Evolutionary conservation across 2,113 vertebrate species (phyloP), one percentile per base, ranked within the genome.

Genomic region (Caranx melampygus): DNA sequence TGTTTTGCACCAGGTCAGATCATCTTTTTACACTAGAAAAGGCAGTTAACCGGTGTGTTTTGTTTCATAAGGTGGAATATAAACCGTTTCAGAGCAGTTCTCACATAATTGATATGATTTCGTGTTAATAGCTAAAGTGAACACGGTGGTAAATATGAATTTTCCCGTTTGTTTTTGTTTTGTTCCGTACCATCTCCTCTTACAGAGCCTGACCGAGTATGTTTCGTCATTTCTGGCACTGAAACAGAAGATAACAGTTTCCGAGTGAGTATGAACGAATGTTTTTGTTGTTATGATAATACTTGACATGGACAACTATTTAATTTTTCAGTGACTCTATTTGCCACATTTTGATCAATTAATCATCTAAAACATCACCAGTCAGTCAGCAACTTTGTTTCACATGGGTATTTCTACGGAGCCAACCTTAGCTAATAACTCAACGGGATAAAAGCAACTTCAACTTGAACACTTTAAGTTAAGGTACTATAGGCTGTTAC

Each of bases 121-220:
- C 26, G 9, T 52, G 0, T 4, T 44, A 6, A 14, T 16, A 3
- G 14, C 4, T n/a, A 1, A 21, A n/a, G 7, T 42, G 20, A 49
- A 60, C 2, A 9, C 63, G 21, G 44, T 47, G 5, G 1, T 44
- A 20, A 52, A 21, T 5, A 3, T 37, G 12, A 3, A 6, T 14
- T 3, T 3, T 1, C 6, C 7, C 31, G 6, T 73, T 42, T 85
- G 76, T 79, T 65, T 67, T 77, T 54, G 54, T 59, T 70, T 57
- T 79, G 31, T 60, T 26, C 45, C 11, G 44, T 47, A 15, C 11
- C 2, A 4, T 34, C 6, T 76, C 8, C 62, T n/a, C 3, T 44
- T 21, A 1, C 95, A 99, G 98, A 99, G 91, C 82, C 91, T 99
- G 88, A 96, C 96, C 68, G 97, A 98, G 81, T 99, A 98, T 80